Evolutionary conservation across 2,797 vertebrate species (phyloP).

Genomic region (Clarias pachynema): DNA sequence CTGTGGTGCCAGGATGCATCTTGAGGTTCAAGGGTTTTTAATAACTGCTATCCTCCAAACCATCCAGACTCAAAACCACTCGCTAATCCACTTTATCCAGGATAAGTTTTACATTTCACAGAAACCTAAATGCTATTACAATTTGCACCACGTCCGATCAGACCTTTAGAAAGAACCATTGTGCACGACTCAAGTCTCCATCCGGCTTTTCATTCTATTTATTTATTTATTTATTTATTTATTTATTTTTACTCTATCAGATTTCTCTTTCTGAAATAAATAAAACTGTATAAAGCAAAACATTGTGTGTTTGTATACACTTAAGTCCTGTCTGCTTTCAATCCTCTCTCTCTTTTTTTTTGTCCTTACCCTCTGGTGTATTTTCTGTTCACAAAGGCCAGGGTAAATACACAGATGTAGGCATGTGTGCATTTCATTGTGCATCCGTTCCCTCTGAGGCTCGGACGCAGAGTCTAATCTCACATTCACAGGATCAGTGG

Average conservation of each 20-base stretch:
- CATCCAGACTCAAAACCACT: not conserved
- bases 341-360: not conserved
- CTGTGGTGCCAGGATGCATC: no score
- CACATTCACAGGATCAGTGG: conserved; percentile 46
- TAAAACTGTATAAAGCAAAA: not conserved
- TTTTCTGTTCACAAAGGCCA: not conserved
- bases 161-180: not conserved
- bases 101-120: not conserved
- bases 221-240: no score
- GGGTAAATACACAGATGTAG: not conserved
- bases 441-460: conserved; percentile 16
- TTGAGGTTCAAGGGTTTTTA: not conserved
- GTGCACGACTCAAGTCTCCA: not conserved
- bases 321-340: not conserved
- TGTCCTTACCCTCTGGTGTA: not conserved
- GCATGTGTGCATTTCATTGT: conserved; percentile 13
- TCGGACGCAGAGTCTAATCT: conserved; percentile 46
- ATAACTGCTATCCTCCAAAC: not conserved
- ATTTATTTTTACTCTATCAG: not conserved
- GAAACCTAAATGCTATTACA: not conserved
- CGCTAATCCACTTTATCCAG: not conserved
- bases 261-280: not conserved
- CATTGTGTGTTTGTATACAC: not conserved
- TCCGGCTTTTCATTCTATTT: no score
- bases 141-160: not conserved